phyloP scores from a whole-genome alignment of 2,888 invertebrate genomes.

The Thereva unica region DNA sequence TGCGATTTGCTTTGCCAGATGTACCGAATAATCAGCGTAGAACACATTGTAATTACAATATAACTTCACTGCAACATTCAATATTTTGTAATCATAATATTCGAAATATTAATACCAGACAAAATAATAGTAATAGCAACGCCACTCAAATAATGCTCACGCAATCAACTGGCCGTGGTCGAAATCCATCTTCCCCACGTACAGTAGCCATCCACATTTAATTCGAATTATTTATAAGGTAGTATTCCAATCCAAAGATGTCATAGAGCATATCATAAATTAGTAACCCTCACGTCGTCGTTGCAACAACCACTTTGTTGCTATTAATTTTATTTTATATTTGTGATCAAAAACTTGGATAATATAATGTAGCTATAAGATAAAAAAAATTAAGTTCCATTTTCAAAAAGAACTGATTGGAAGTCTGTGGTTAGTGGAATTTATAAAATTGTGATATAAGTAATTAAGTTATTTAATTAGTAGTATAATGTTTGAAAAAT shows the following conservation, averaged over 20 bases:
- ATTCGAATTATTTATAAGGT: slow-evolving; percentile 27
- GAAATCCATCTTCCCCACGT: slow-evolving; percentile 42
- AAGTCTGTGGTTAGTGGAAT: too few species aligned
- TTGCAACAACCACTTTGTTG: too few species aligned
- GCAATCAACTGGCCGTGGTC: slow-evolving; percentile 31
- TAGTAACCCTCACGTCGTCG: too few species aligned
- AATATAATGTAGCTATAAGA: too few species aligned
- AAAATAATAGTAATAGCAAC: slow-evolving; percentile 31
- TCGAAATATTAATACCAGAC: slow-evolving; percentile 19
- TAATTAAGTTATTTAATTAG: too few species aligned
- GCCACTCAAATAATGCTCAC: slow-evolving; percentile 28
- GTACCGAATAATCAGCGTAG: slow-evolving; percentile 58
- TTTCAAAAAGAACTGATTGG: too few species aligned
- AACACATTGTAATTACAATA: slow-evolving; percentile 58
- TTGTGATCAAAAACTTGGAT: too few species aligned
- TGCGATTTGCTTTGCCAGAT: slow-evolving; percentile 90
- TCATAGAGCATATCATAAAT: background rate
- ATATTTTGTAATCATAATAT: slow-evolving; percentile 64
- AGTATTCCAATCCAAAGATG: background rate
- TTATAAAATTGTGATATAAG: too few species aligned
- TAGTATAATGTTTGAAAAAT: too few species aligned
- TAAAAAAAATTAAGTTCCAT: too few species aligned
- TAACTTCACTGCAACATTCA: slow-evolving; percentile 78
- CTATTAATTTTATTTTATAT: too few species aligned
- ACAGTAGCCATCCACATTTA: slow-evolving; percentile 49